Percentiles rank a stretch among this genome's conserved stretches.
These are phyloP conservation scores for Tetragnatha montana DNA, from an alignment of 2,888 invertebrate species.

Conservation along the genomic window DNA sequence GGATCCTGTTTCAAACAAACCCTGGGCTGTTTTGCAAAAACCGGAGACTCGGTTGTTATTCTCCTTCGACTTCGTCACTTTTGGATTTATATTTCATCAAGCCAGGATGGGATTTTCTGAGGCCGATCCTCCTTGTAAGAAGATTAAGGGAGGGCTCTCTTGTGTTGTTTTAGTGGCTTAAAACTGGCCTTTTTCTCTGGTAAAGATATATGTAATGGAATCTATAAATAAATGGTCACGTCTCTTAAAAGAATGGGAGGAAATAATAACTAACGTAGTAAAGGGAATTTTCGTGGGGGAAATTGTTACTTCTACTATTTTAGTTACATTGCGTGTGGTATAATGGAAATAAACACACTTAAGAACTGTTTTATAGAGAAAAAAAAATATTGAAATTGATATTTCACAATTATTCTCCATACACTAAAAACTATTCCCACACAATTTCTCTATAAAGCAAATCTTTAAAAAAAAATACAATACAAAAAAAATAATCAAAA, in stretches of 20 bases:
- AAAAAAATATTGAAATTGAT: no score
- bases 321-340: neutral
- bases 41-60: neutral
- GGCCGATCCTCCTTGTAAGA: conserved; percentile 21
- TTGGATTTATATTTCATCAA: conserved; percentile 44
- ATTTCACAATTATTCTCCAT: no score
- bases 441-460: no score
- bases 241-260: neutral
- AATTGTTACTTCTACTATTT: no score
- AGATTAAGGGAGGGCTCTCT: conserved; percentile 16
- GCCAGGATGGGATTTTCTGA: conserved; percentile 40
- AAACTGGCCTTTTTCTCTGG: neutral
- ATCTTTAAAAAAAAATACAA: no score
- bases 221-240: neutral
- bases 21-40: conserved; percentile 11
- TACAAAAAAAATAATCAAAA: no score
- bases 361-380: no score
- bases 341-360: neutral
- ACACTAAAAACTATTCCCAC: no score
- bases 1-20: conserved; percentile 30
- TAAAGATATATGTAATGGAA: conserved; percentile 25
- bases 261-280: neutral
- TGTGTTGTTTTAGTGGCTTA: conserved; percentile 41
- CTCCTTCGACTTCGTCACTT: conserved; percentile 11
- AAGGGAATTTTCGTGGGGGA: no score